A percentile compares a stretch with the other conserved stretches of the same genome.
Evolutionary conservation across 1,140 invertebrate species (phyloP).

Genomic region (Homalodisca vitripennis): DNA sequence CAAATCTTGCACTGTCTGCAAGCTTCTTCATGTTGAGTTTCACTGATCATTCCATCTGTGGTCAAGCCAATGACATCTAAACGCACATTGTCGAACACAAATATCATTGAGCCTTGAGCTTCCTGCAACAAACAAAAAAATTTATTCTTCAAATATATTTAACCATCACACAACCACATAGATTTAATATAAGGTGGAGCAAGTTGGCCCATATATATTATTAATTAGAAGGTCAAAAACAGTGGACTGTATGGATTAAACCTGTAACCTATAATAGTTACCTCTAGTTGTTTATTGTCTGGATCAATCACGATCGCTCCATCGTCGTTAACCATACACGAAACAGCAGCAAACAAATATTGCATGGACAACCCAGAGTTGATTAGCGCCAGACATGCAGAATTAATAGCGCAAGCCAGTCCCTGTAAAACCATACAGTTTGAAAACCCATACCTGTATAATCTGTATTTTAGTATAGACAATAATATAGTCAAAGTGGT

Average conservation of each 20-base stretch:
- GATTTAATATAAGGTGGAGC: neutral
- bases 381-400: slow-evolving; percentile 74
- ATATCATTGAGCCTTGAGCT: slow-evolving; percentile 6
- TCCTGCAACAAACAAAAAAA: slow-evolving; percentile 16
- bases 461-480: neutral
- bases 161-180: neutral
- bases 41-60: slow-evolving; percentile 6
- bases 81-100: slow-evolving; percentile 13
- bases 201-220: neutral
- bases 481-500: neutral
- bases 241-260: no score
- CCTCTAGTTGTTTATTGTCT: slow-evolving; percentile 51
- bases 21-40: slow-evolving; percentile 15
- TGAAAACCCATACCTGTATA: neutral
- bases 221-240: no score
- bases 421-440: slow-evolving; percentile 52
- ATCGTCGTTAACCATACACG: slow-evolving; percentile 64
- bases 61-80: neutral
- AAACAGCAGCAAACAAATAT: slow-evolving; percentile 73
- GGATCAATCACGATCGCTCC: slow-evolving; percentile 69
- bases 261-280: no score
- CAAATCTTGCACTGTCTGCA: neutral
- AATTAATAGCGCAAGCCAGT: slow-evolving; percentile 78
- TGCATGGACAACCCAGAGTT: slow-evolving; percentile 79
- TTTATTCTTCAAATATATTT: neutral